Evolutionary conservation across 2,113 vertebrate genomes (phyloP).

Genomic region (Dromiciops gliroides): DNA sequence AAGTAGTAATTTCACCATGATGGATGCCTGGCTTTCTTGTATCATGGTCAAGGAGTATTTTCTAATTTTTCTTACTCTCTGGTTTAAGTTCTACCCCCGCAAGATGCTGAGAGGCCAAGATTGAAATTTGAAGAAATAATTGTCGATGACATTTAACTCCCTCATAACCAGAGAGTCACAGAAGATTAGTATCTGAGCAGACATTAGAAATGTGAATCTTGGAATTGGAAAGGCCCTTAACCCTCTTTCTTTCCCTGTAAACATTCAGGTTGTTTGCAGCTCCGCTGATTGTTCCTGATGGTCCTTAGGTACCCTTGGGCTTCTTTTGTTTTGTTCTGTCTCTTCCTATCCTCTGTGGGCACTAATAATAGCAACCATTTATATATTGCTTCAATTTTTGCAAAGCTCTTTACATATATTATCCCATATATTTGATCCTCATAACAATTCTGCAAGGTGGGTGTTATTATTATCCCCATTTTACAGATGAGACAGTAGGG

Average conservation of each 20-base stretch:
- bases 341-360: not conserved
- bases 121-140: conserved; percentile 43
- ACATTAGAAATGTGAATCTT: conserved; percentile 4
- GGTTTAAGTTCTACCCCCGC: conserved; percentile 1
- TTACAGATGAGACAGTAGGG: not conserved
- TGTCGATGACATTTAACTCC: not conserved
- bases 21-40: conserved; percentile 1
- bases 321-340: not conserved
- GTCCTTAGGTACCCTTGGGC: not conserved
- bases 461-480: not conserved
- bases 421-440: not conserved
- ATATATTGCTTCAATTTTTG: not conserved
- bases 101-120: conserved; percentile 33
- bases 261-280: not conserved
- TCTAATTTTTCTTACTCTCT: conserved; percentile 30
- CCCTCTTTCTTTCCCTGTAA: not conserved
- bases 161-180: not conserved
- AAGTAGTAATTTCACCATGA: not conserved
- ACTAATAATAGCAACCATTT: not conserved
- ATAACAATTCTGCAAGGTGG: not conserved
- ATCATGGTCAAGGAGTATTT: conserved; percentile 20
- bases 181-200: not conserved
- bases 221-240: not conserved
- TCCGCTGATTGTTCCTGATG: not conserved
- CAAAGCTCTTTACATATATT: not conserved